Base-by-base conservation (phyloP, 2,797 vertebrate species). In the Spea hammondii region DNA sequence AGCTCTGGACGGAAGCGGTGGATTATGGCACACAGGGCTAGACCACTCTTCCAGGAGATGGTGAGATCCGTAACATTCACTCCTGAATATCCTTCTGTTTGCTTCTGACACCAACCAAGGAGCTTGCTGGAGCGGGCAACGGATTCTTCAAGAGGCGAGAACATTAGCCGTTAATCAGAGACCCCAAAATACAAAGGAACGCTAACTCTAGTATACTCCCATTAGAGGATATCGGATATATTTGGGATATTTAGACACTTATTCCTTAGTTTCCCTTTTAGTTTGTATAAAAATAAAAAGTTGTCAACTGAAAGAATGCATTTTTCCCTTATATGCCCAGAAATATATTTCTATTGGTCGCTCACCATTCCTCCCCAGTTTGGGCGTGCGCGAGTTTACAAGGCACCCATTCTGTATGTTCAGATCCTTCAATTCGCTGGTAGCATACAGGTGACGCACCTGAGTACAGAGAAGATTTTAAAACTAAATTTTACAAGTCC, bases 71-170 rank as follows among this genome's bases (percentile, higher is more conserved):
- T 92, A 48, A 99, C 97, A 0, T 88, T 91, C 3, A 99, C 97
- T 67, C 95, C 95, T 76, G 92, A 87, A 57, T 98, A 99, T 53
- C 97, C 97, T 73, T 98, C 96, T 0, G 97, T 98, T 88, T 99
- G 98, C 84, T 96, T 94, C 88, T 99, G 98, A 91, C 97, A 99
- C 98, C 98, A 99, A 74, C 90, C 94, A 47, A 99, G 94, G 85
- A 99, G 90, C 84, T 98, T 99, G 88, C 95, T 96, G 84, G 97
- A 97, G 65, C 97, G 95, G 83, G 95, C 97, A 45, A 99, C 89
- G 54, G 97, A 97, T 86, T 99, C 98, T 99, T 88, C 5, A 86
- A 87, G 45, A 74, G 2, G 83, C 65, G 74, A 44, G 78, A 13
- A 62, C 3, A 44, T 4, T 7, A 11, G 10, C 5, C 12, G 7